Percentiles rank a stretch among this genome's conserved stretches.
Evolutionary conservation across 2,888 invertebrate species (phyloP).

Genomic region (Caenorhabditis sp.): DNA sequence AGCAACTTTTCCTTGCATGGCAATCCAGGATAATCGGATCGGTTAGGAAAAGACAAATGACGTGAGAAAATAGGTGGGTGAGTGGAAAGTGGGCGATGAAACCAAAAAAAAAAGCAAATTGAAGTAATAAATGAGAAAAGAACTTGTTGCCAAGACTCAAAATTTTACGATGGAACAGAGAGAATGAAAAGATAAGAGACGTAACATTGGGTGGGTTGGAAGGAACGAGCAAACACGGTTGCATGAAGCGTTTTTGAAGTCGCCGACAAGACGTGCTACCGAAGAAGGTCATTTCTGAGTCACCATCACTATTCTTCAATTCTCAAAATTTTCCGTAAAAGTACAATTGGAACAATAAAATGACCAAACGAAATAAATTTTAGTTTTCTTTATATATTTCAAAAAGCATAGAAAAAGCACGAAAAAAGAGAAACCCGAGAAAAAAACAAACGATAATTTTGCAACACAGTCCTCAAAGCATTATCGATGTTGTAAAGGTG

Average conservation of each 20-base stretch:
- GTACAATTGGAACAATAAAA: no score
- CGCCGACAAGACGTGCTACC: slow-evolving; percentile 28
- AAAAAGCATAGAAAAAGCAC: background rate
- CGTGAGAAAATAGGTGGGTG: slow-evolving; percentile 17
- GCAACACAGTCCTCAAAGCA: slow-evolving; percentile 11
- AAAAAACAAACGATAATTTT: background rate
- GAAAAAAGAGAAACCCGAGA: background rate
- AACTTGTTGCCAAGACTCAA: slow-evolving; percentile 13
- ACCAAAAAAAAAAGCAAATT: slow-evolving; percentile 29
- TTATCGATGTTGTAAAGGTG: slow-evolving; percentile 42
- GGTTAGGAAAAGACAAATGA: slow-evolving; percentile 7
- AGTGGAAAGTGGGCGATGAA: no score
- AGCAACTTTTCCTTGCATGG: no score
- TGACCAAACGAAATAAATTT: no score
- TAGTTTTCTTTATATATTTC: no score
- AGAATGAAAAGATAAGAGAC: slow-evolving; percentile 21
- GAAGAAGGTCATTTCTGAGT: slow-evolving; percentile 17
- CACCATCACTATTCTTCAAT: background rate
- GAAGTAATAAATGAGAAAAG: slow-evolving; percentile 1
- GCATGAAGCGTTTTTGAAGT: slow-evolving; percentile 38
- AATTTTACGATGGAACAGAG: slow-evolving; percentile 29
- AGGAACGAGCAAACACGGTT: slow-evolving; percentile 31
- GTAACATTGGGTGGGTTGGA: slow-evolving; percentile 16
- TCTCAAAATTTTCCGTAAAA: no score
- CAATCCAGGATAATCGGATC: slow-evolving; percentile 12